Base-by-base conservation (phyloP, 2,113 vertebrate species). In the Carlito syrichta region DNA sequence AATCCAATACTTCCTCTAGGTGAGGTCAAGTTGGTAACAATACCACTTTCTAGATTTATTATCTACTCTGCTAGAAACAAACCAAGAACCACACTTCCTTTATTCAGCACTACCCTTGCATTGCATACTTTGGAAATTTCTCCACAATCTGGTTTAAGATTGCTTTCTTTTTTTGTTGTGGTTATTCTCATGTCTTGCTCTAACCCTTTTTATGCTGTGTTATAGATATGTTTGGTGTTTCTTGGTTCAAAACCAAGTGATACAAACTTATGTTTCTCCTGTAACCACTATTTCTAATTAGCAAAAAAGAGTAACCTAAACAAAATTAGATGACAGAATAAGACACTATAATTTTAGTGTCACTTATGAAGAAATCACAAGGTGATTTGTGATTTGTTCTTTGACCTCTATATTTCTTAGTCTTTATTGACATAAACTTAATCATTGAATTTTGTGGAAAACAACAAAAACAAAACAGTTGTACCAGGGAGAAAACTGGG, bases 11-110 rank as follows among this genome's bases (percentile, higher is more conserved):
- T 92, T 74, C 66, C 66, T 69, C 30, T 63, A 48, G 25, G 30
- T 96, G 40, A 97, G 96, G 86, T 82, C 89, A 52, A 40, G 58
- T 66, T 2, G 30, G 3, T 27, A 94, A 81, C 5, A 78, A n/a
- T 35, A 56, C 27, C 8, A 14, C 38, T 35, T 56, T 56, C 60
- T 69, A 68, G 2, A 92, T 95, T 97, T 85, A 85, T 91, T 92
- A 76, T 45, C 12, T 82, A 0, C 89, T 93, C 54, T 74, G 73
- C 77, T 74, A 68, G 68, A 43, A 96, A 82, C 43, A 71, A 86
- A 6, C 2, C 16, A 52, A 63, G 35, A 62, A 58, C 25, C 20
- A 13, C 43, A 3, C 60, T 94, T 11, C 6, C 48, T 86, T 86
- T 92, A 50, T 54, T 86, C 77, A 6, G 13, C 8, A 8, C 8